Evolutionary conservation across 2,797 vertebrate genomes (phyloP).

Genomic region (Phylloscopus collybita): DNA sequence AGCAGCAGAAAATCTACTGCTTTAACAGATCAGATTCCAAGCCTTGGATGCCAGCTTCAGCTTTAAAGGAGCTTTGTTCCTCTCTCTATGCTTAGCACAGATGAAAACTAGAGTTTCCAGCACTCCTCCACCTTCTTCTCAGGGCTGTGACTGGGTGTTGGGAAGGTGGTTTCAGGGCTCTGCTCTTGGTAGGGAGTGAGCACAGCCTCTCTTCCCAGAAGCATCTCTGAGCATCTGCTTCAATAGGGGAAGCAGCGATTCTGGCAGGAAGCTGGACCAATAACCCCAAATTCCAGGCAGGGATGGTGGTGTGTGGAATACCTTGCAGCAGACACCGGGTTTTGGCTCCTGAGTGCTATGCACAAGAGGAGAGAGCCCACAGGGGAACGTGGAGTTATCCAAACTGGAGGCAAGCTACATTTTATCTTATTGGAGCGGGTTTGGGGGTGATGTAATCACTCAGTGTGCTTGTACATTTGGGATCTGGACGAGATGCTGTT

Average conservation of each 20-base stretch:
- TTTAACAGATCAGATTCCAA: neutral
- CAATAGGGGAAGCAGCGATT: neutral
- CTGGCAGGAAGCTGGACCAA: neutral
- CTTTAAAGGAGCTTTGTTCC: neutral
- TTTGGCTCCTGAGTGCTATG: rapidly evolving
- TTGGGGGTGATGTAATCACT: constrained; percentile 53
- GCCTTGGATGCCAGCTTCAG: neutral
- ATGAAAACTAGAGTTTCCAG: neutral
- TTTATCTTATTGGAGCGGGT: constrained; percentile 53
- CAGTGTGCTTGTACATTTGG: neutral
- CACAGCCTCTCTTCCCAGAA: neutral
- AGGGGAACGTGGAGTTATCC: neutral
- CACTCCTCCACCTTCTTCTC: neutral
- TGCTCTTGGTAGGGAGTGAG: neutral
- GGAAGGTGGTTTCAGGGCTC: neutral
- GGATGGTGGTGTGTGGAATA: neutral
- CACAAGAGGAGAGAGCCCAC: neutral
- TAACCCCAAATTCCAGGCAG: rapidly evolving
- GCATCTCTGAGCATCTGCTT: rapidly evolving
- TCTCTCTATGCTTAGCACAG: neutral
- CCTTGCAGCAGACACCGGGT: neutral
- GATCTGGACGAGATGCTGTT: neutral
- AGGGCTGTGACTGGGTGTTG: neutral
- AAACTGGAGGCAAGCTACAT: neutral
- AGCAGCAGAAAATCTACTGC: neutral